Evolutionary conservation across 2,113 vertebrate species (phyloP).

Genomic region (Thomomys bottae): DNA sequence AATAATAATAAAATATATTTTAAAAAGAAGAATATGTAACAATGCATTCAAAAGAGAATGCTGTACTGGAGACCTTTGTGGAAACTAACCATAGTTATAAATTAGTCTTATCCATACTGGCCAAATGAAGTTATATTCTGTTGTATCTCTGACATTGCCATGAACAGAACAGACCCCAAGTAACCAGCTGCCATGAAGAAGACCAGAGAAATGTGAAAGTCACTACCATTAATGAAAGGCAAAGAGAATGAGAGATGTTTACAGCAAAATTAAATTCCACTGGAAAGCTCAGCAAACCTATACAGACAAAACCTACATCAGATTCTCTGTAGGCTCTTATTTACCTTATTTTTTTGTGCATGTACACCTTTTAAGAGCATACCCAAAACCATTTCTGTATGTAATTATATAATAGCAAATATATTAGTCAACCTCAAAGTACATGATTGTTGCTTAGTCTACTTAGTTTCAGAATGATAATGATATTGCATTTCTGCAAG

Average conservation of each 20-base stretch:
- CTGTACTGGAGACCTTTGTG: not conserved
- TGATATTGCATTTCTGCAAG: no score
- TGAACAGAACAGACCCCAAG: not conserved
- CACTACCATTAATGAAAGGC: no score
- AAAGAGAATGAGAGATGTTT: not conserved
- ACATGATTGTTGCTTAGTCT: not conserved
- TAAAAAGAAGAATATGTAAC: no score
- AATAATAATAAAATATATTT: no score
- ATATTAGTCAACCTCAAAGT: not conserved
- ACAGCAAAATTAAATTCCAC: not conserved
- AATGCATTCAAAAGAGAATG: not conserved
- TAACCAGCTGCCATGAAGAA: not conserved
- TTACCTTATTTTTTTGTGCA: not conserved
- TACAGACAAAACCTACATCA: not conserved
- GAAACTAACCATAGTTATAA: not conserved
- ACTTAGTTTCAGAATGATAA: not conserved
- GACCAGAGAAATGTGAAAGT: no score
- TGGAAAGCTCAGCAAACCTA: not conserved
- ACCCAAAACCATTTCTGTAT: no score
- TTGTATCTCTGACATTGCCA: not conserved
- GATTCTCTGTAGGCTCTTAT: not conserved
- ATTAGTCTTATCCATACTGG: not conserved
- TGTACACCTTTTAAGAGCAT: not conserved
- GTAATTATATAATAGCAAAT: no score
- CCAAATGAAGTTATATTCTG: not conserved